Evolutionary conservation across 2,888 invertebrate genomes (phyloP), one percentile per base, ranked within the genome.

Genomic region (Lysandra coridon): DNA sequence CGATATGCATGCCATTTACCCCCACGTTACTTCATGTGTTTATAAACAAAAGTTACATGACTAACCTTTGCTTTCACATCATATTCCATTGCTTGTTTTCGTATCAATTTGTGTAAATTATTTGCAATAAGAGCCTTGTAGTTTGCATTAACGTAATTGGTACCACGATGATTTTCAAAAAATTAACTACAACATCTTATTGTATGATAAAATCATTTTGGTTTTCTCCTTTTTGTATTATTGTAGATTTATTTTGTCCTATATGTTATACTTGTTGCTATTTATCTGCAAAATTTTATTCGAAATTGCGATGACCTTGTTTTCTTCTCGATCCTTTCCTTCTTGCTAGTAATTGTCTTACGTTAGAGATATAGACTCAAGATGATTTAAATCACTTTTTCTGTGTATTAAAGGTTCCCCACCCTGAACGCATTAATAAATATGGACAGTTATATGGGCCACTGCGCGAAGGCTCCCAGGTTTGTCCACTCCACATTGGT

Each of bases 391-490:
- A 88, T 91, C 91, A 87, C 90, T 91, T 91, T 92, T 88, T 95
- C 95, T 95, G 92, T 95, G 95, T 95, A 95, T 95, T 95, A 91
- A 96, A 96, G 96, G 96, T 96, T 92, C 95, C 95, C 92, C 95
- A 95, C 93, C 95, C 95, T 92, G 95, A 95, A 94, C 94, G 95
- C 93, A 92, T 95, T 88, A 94, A 92, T 95, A 95, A 95, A 95
- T 94, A 93, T 90, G 94, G 95, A 95, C 96, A 96, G 95, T 95
- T 96, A 94, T 95, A 95, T 95, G 95, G 96, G 95, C 93, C 93
- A 90, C 95, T 95, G 95, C 96, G 95, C 95, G 96, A 96, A 93
- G 95, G 95, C 94, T 95, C 95, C 86, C 95, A 95, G 95, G 95
- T 95, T 95, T 94, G 95, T 95, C 94, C 93, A 86, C 87, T 92